Evolutionary conservation across 2,113 vertebrate species (phyloP).

Genomic region (Colius striatus): DNA sequence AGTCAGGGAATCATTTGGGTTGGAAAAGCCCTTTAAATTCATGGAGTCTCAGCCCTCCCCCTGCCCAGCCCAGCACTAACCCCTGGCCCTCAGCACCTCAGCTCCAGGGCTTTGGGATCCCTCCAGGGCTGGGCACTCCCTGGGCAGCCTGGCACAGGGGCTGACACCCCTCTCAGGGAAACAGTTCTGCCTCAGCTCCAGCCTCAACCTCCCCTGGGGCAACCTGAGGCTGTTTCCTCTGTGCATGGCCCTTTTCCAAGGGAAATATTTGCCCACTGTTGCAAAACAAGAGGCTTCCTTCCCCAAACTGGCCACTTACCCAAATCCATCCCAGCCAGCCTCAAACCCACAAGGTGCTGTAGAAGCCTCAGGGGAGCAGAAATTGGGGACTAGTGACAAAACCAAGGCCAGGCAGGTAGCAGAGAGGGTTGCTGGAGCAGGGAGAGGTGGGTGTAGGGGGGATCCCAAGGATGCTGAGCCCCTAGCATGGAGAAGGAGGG

Average conservation of each 20-base stretch:
- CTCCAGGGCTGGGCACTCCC: too few species aligned
- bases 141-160: too few species aligned
- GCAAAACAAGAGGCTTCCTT: background rate
- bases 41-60: too few species aligned
- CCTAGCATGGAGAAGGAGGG: background rate
- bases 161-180: too few species aligned
- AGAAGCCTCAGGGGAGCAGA: background rate
- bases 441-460: background rate
- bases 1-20: too few species aligned
- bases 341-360: background rate
- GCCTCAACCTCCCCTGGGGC: too few species aligned
- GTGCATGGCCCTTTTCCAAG: background rate
- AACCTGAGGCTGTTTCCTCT: too few species aligned
- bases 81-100: too few species aligned
- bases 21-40: too few species aligned
- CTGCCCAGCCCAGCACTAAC: too few species aligned
- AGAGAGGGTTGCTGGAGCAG: fast-evolving
- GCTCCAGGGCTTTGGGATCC: too few species aligned
- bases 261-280: background rate
- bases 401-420: background rate
- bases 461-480: background rate
- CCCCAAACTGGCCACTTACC: background rate
- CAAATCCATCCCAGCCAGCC: background rate
- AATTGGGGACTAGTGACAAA: fast-evolving
- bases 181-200: too few species aligned